A percentile compares a stretch with the other conserved stretches of the same genome.
Conservation (phyloP, 1,140 invertebrate genomes). For the Aporrectodea caliginosa region DNA sequence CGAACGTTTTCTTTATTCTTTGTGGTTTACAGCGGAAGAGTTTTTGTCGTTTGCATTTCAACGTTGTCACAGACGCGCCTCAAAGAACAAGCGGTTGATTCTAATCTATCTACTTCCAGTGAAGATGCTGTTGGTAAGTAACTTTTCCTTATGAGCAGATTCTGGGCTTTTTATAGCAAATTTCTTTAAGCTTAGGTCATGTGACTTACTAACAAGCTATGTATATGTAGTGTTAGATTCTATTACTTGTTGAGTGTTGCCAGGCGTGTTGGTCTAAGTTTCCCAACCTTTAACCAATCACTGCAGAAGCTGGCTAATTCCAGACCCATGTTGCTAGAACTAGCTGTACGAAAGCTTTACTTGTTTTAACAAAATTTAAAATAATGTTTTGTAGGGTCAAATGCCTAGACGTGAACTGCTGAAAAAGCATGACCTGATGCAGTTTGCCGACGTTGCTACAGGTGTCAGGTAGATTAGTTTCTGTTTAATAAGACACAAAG, state of each 20-base stretch:
- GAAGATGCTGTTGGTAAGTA: slow-evolving; percentile 82
- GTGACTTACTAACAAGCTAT: neutral
- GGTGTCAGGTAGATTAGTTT: slow-evolving; percentile 66
- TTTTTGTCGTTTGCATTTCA: slow-evolving; percentile 88
- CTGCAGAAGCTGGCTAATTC: neutral
- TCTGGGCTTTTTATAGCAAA: neutral
- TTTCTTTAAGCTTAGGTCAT: neutral
- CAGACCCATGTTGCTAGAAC: neutral
- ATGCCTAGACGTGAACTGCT: slow-evolving; percentile 77
- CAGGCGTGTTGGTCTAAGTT: neutral
- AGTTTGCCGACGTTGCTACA: slow-evolving; percentile 82
- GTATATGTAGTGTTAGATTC: neutral
- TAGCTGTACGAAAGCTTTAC: neutral
- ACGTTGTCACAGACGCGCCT: slow-evolving; percentile 75
- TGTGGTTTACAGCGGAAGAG: slow-evolving; percentile 82
- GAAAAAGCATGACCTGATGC: slow-evolving; percentile 81
- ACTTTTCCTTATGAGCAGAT: too few species aligned
- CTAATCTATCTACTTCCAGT: slow-evolving; percentile 94
- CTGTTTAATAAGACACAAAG: neutral
- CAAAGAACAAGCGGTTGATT: slow-evolving; percentile 87
- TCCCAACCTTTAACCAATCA: neutral
- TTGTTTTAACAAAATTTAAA: neutral
- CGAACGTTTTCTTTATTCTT: too few species aligned
- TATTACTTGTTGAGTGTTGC: neutral
- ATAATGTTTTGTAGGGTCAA: slow-evolving; percentile 62